Evolutionary conservation across 1,140 invertebrate genomes (phyloP), one percentile per base, ranked within the genome.

Genomic region (Archegozetes longisetosus): DNA sequence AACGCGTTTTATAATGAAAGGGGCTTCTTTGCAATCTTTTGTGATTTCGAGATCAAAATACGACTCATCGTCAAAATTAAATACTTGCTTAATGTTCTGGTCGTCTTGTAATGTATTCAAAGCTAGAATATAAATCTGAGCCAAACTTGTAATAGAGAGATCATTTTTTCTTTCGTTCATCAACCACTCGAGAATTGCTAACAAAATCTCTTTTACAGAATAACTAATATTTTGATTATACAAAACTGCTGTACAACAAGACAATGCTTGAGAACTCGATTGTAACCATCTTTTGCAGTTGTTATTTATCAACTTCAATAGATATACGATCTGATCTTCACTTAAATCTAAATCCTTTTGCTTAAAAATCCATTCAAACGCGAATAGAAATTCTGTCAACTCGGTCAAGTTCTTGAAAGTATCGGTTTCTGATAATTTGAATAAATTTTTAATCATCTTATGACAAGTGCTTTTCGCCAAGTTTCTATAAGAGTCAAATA

Each of bases 81-180:
- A 62, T 12, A 62, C 57, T 32, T 60, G 50, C 2, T 53, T 53
- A 12, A 62, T 40, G 32, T 52, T 28, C n/a, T 32, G 20, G 48
- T 55, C 48, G 22, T 53, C 51, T 3, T 32, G 20, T n/a, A 62
- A 53, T n/a, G 61, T 62, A 26, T 59, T 26, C 17, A 62, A 40
- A 1, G 61, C 61, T 14, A 62, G 48, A 6, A 51, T 32, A 54
- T 62, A 62, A 23, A 62, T 62, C 47, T 62, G 61, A 3, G 61
- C 52, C 24, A 62, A 60, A 56, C 61, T 62, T 23, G 53, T 53
- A 23, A 59, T 54, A 14, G 48, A 29, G 14, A 62, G 9, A 26
- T 61, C 40, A 12, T 51, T 49, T 59, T 62, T 58, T 14, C 53
- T 17, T 60, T 60, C 51, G n/a, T 29, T 54, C 13, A 20, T 61